Evolutionary conservation across 53 echinoderm and acorn worm genomes (phyloP).

Genomic region (Antedon mediterranea): DNA sequence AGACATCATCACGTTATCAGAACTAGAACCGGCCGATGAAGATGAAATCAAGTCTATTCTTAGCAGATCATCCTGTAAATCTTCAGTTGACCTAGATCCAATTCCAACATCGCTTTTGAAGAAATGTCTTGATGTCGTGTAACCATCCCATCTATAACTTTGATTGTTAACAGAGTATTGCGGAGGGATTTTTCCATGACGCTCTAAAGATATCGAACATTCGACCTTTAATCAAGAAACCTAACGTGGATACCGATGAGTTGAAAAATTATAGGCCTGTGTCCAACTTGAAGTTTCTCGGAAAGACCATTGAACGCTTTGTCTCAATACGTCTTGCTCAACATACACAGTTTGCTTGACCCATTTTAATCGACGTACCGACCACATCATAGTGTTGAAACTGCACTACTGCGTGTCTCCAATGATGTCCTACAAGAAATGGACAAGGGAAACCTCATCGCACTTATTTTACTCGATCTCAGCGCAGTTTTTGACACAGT

Average conservation of each 20-base stretch:
- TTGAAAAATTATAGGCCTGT: conserved; percentile 20
- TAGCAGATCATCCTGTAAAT: not conserved
- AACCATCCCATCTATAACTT: conserved; percentile 5
- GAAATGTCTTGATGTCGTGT: not conserved
- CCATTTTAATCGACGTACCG: conserved; percentile 10
- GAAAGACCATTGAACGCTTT: conserved; percentile 14
- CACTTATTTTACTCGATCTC: not conserved
- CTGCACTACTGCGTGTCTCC: conserved; percentile 3
- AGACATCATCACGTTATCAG: too few species aligned
- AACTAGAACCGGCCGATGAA: too few species aligned
- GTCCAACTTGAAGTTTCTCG: conserved; percentile 4
- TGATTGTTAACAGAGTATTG: not conserved
- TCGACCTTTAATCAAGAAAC: conserved; percentile 20
- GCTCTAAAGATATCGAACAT: not conserved
- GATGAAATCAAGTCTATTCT: too few species aligned
- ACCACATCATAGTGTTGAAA: conserved; percentile 14
- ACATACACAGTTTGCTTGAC: conserved; percentile 1
- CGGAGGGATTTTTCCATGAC: not conserved
- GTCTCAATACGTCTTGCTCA: not conserved
- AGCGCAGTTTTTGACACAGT: conserved; percentile 13
- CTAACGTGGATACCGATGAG: conserved; percentile 22
- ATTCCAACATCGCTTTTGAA: not conserved
- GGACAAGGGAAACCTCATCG: conserved; percentile 9
- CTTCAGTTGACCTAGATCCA: not conserved
- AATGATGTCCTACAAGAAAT: conserved; percentile 5